Conservation (phyloP, 2,797 vertebrate genomes). For the Phoxinus dragarum region DNA sequence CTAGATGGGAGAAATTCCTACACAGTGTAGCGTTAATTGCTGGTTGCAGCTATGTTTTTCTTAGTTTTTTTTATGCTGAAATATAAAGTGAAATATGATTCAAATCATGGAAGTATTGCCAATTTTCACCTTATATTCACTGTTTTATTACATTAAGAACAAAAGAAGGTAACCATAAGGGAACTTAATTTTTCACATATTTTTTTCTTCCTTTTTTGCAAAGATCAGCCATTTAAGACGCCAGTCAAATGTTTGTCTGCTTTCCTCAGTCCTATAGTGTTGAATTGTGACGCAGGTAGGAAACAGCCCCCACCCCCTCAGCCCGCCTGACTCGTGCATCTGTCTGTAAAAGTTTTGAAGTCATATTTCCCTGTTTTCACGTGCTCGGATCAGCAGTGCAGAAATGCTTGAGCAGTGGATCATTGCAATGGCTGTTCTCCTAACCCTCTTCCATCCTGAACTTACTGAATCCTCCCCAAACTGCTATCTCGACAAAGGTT, state of each 20-base stretch:
- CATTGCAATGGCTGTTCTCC: constrained; percentile 26
- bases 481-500: constrained; percentile 35
- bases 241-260: background rate
- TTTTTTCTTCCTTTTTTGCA: background rate
- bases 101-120: background rate
- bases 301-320: constrained; percentile 22
- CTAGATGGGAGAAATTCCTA: too few species aligned
- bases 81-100: background rate
- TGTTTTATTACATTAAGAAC: background rate
- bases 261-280: background rate
- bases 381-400: constrained; percentile 31
- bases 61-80: background rate
- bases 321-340: constrained; percentile 20
- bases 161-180: background rate
- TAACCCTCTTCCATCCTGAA: constrained; percentile 3
- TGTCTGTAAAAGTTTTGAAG: constrained; percentile 25
- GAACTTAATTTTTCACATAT: background rate
- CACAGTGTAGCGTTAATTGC: too few species aligned
- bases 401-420: constrained; percentile 47
- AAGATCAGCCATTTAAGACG: background rate
- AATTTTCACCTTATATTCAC: background rate
- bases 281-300: background rate
- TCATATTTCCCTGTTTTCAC: constrained; percentile 40
- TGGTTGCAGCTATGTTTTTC: background rate
- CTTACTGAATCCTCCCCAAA: constrained; percentile 6